Conservation (phyloP, 2,888 invertebrate genomes). For the Nomada goodeniana region DNA sequence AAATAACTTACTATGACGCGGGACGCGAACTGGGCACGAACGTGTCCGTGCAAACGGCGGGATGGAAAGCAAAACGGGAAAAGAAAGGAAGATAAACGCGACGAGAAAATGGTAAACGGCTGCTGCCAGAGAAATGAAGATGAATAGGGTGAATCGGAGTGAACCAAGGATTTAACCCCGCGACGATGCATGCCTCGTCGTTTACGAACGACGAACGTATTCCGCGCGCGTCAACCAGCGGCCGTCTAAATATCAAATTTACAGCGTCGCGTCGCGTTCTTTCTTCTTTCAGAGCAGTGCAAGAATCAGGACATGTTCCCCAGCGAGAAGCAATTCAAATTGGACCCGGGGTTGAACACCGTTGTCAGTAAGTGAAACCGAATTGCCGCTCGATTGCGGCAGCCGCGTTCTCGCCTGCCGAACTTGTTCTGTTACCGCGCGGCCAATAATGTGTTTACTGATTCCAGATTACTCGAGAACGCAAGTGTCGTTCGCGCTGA, state of each 20-base stretch:
- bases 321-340: constrained; percentile 84
- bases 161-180: constrained; percentile 8
- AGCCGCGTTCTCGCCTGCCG: not conserved
- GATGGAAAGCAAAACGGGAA: not conserved
- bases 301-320: constrained; percentile 88
- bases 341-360: constrained; percentile 86
- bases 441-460: not conserved
- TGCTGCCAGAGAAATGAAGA: constrained; percentile 24
- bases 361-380: constrained; percentile 85
- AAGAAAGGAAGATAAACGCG: constrained; percentile 12
- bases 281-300: constrained; percentile 85
- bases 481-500: constrained; percentile 93
- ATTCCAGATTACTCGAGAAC: constrained; percentile 92
- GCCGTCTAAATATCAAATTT: not conserved
- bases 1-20: constrained; percentile 41
- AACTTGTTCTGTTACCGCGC: too few relatives aligned
- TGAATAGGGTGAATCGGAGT: constrained; percentile 12
- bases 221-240: not conserved
- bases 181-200: not conserved
- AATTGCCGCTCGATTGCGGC: not conserved
- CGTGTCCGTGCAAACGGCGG: not conserved
- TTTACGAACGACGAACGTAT: not conserved
- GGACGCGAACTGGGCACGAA: constrained; percentile 17
- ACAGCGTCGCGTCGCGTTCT: not conserved
- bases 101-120: constrained; percentile 35